Base-by-base conservation (phyloP, 2,797 vertebrate genomes). In the Fundulus diaphanus region DNA sequence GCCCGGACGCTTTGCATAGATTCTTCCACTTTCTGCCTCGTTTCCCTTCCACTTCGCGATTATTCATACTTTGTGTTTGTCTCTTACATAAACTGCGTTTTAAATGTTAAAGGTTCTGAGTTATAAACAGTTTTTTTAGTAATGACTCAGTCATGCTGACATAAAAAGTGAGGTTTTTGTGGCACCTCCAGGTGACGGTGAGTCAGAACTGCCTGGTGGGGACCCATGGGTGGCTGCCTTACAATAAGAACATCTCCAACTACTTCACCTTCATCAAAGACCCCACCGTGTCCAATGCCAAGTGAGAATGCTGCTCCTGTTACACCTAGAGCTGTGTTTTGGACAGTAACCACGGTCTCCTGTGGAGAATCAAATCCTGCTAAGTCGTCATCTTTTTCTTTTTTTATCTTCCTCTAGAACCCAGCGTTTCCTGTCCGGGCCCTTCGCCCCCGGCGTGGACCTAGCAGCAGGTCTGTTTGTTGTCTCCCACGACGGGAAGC, bases 261-360 rank as follows among this genome's bases (percentile, higher is more conserved):
- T 99, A 99, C 92, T 99, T 99, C 91, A 99, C 98, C 27, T 99
- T 99, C 91, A 96, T 98, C 80, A 98, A 93, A 88, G 98, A 99
- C 92, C 97, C 97, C 82, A 97, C 97, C 3, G 97, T 98, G 76
- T 95, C 96, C 89, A 97, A 96, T 93, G 90, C 94, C 82, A 99
- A 98, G 98, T 99, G 90, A 97, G 97, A 72, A 56, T 29, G 3
- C 29, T n/a, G 37, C 24, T 16, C 13, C 48, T 0, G 8, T 5
- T 29, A 16, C 35, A 72, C 6, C 6, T 46, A 5, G 13, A 71
- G 13, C 59, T 63, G 33, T 37, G 57, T 4, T 35, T 35, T 35
- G 18, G 31, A 22, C 33, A 33, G 7, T 31, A 57, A 8, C 56
- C 18, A 15, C 27, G 29, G 18, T n/a, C 2, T 16, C 52, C 5